These are phyloP conservation scores for Drosophila atroscutellata DNA, from an alignment of 2,888 invertebrate genomes.

Conservation along the genomic window DNA sequence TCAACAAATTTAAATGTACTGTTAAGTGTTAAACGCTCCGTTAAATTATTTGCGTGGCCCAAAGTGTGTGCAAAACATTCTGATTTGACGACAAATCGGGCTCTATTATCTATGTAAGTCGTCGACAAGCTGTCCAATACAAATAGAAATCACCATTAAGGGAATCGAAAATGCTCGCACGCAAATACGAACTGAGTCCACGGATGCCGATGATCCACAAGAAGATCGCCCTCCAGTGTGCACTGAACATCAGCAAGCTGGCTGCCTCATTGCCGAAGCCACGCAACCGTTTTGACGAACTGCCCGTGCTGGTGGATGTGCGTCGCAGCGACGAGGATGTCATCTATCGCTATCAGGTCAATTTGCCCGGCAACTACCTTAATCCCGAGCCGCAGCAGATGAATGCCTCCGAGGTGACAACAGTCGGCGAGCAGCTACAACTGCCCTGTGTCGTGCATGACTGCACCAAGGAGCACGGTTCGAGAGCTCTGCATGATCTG, in stretches of 20 bases:
- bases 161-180: slow-evolving; percentile 45
- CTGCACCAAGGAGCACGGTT: neutral
- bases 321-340: slow-evolving; percentile 44
- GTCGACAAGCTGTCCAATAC: slow-evolving; percentile 13
- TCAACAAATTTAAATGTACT: slow-evolving; percentile 72
- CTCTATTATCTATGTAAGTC: slow-evolving; percentile 61
- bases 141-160: slow-evolving; percentile 1
- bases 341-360: slow-evolving; percentile 60
- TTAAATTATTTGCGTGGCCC: slow-evolving; percentile 48
- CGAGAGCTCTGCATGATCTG: neutral
- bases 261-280: slow-evolving; percentile 50
- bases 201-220: slow-evolving; percentile 52
- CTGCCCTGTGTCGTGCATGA: slow-evolving; percentile 41
- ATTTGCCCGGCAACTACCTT: slow-evolving; percentile 39
- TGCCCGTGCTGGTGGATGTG: slow-evolving; percentile 66
- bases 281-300: slow-evolving; percentile 37
- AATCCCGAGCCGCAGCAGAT: neutral
- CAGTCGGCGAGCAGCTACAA: slow-evolving; percentile 26
- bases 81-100: slow-evolving; percentile 46
- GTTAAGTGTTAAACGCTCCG: slow-evolving; percentile 61
- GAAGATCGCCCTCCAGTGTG: slow-evolving; percentile 61
- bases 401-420: slow-evolving; percentile 12
- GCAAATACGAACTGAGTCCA: slow-evolving; percentile 20
- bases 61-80: slow-evolving; percentile 52
- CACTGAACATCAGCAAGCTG: slow-evolving; percentile 47